phyloP scores from a whole-genome alignment of 2,113 vertebrate species.

The Electrona antarctica region DNA sequence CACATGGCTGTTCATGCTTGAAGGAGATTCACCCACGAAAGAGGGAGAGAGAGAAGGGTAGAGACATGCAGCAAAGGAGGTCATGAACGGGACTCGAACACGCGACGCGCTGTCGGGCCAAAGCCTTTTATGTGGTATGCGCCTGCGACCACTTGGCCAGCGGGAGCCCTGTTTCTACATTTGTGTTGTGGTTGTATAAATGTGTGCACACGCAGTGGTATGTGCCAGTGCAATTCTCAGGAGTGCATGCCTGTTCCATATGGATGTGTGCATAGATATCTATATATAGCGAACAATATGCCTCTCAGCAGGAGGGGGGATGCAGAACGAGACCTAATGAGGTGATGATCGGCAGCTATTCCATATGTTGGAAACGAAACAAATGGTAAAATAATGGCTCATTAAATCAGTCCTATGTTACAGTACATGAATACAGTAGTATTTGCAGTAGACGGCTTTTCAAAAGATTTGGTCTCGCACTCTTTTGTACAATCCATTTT shows the following conservation, averaged over 20 bases:
- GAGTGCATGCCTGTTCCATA: neutral
- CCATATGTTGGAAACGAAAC: constrained; percentile 12
- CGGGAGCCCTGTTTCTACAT: neutral
- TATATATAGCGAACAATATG: constrained; percentile 16
- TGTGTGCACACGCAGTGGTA: neutral
- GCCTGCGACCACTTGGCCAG: too few species aligned
- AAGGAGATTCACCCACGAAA: constrained; percentile 23
- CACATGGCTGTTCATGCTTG: constrained; percentile 51
- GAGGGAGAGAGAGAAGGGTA: too few species aligned
- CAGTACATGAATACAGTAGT: too few species aligned
- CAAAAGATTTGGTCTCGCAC: too few species aligned
- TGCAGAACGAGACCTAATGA: constrained; percentile 41
- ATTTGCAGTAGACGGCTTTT: too few species aligned
- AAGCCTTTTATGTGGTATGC: too few species aligned
- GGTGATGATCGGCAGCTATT: constrained; percentile 54
- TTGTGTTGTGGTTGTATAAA: constrained; percentile 14
- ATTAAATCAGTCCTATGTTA: constrained; percentile 1
- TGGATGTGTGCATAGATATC: constrained; percentile 24
- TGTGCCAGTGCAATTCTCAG: neutral
- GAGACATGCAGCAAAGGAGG: too few species aligned
- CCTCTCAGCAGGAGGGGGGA: constrained; percentile 21
- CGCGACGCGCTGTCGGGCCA: too few species aligned
- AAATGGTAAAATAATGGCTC: constrained; percentile 20
- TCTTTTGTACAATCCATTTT: too few species aligned
- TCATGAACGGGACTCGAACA: too few species aligned